Percentiles rank a stretch among this genome's conserved stretches.
Evolutionary conservation across 2,113 vertebrate genomes (phyloP).

Genomic region (Oryzias celebensis): DNA sequence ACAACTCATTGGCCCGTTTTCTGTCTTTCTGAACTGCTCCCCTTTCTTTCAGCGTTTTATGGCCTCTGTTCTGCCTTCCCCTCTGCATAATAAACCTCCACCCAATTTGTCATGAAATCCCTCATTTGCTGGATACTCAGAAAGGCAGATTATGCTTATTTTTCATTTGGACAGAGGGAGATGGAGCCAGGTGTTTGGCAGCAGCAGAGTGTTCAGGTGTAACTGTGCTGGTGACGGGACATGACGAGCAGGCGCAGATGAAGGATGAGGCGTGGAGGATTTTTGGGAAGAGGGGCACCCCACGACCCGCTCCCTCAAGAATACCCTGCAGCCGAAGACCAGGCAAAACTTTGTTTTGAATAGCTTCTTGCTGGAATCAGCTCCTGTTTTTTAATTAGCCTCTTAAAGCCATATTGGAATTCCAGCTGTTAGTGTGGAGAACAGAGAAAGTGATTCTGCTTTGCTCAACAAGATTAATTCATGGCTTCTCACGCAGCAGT

Average conservation of each 20-base stretch:
- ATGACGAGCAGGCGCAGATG: conserved; percentile 96
- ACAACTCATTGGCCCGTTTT: conserved; percentile 63
- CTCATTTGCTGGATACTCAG: conserved; percentile 99
- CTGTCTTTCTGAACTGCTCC: conserved; percentile 39
- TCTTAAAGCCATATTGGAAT: conserved; percentile 68
- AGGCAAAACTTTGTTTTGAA: conserved; percentile 67
- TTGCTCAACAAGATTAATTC: conserved; percentile 67
- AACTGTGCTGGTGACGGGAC: conserved; percentile 97
- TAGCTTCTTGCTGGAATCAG: conserved; percentile 73
- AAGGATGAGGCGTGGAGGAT: conserved; percentile 99
- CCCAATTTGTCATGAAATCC: conserved; percentile 99
- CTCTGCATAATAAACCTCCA: conserved; percentile 88
- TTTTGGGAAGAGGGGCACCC: conserved; percentile 86
- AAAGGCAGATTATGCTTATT: conserved; percentile 99
- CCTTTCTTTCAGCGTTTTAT: conserved; percentile 39
- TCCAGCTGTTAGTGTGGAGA: conserved; percentile 69
- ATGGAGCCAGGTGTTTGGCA: conserved; percentile 99
- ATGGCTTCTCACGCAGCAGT: conserved; percentile 51
- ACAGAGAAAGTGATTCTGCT: conserved; percentile 52
- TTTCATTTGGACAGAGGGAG: conserved; percentile 99
- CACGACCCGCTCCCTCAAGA: conserved; percentile 87
- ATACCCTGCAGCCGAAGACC: conserved; percentile 68
- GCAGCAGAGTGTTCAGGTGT: conserved; percentile 99
- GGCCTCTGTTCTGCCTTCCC: conserved; percentile 84
- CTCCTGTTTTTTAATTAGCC: conserved; percentile 76